Percentiles rank a stretch among this genome's conserved stretches.
Evolutionary conservation across 2,888 invertebrate genomes (phyloP).

Genomic region (Cheiracanthium punctorium): DNA sequence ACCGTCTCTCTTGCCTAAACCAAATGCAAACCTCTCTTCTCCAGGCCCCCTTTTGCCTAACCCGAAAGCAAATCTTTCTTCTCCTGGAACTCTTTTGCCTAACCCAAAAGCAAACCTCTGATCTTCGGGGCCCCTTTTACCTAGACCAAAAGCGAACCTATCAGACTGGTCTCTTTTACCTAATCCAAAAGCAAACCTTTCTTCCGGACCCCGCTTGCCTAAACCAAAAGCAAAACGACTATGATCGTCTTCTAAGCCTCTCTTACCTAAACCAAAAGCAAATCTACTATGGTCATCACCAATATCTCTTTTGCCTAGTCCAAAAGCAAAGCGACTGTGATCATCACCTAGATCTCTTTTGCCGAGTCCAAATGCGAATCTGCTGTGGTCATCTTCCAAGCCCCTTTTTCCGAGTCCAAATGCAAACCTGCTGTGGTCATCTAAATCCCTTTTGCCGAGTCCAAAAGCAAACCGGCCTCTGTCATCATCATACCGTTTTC

Average conservation of each 20-base stretch:
- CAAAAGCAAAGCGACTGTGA: constrained; percentile 54
- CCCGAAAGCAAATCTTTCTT: constrained; percentile 46
- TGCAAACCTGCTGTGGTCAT: constrained; percentile 28
- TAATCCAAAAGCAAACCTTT: constrained; percentile 51
- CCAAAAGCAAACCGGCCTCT: constrained; percentile 33
- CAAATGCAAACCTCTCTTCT: constrained; percentile 36
- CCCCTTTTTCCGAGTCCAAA: constrained; percentile 64
- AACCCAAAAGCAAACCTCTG: constrained; percentile 54
- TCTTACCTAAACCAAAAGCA: constrained; percentile 61
- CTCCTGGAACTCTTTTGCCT: constrained; percentile 45
- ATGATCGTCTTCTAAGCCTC: constrained; percentile 63
- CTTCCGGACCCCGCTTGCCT: constrained; percentile 31
- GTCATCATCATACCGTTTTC: constrained; percentile 42
- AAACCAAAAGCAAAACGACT: constrained; percentile 57
- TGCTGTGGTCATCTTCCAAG: constrained; percentile 3
- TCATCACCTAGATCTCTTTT: constrained; percentile 29
- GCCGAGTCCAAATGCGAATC: constrained; percentile 51
- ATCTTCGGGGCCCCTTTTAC: constrained; percentile 63
- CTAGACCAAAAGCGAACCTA: constrained; percentile 69
- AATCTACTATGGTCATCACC: constrained; percentile 55
- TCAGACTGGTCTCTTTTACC: constrained; percentile 50
- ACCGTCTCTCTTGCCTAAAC: constrained; percentile 24
- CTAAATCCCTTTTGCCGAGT: constrained; percentile 33
- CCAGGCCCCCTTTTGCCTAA: constrained; percentile 38
- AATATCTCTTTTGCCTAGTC: constrained; percentile 48